Conservation (phyloP, 30 jellyfish, hydroid and myxozoan genomes). For the Pseudorhiza aurosa region DNA sequence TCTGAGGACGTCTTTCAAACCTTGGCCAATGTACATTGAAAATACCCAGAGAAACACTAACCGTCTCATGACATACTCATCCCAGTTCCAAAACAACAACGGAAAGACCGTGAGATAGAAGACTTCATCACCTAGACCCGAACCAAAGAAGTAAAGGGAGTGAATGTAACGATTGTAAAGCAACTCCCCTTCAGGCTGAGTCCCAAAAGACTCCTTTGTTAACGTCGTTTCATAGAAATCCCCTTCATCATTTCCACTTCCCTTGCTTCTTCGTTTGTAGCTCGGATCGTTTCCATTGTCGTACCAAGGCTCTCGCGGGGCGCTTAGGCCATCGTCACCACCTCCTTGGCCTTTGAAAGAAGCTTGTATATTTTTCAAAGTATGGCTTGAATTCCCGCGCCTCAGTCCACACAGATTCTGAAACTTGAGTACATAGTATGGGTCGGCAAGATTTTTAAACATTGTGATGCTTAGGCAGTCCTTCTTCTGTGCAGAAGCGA, state of each 20-base stretch:
- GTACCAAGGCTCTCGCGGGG: neutral
- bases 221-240: conserved; percentile 34
- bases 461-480: neutral
- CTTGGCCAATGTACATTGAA: conserved; percentile 95
- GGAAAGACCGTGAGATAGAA: conserved; percentile 93
- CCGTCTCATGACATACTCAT: conserved; percentile 86
- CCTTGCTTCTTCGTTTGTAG: neutral
- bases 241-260: neutral
- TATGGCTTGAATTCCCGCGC: conserved; percentile 50
- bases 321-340: conserved; percentile 56
- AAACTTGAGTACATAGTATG: conserved; percentile 75
- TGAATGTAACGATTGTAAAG: conserved; percentile 85
- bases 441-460: conserved; percentile 81
- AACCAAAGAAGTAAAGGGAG: conserved; percentile 77
- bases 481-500: neutral
- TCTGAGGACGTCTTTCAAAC: conserved; percentile 84
- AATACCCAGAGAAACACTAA: conserved; percentile 91
- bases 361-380: conserved; percentile 8
- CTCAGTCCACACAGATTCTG: conserved; percentile 88
- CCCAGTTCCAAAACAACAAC: conserved; percentile 89
- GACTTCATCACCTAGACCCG: conserved; percentile 93
- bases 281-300: conserved; percentile 5
- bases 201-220: conserved; percentile 30
- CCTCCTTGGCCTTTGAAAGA: conserved; percentile 12
- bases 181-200: conserved; percentile 69